Evolutionary conservation across 2,113 vertebrate genomes (phyloP).

Genomic region (Oostethus manadensis): DNA sequence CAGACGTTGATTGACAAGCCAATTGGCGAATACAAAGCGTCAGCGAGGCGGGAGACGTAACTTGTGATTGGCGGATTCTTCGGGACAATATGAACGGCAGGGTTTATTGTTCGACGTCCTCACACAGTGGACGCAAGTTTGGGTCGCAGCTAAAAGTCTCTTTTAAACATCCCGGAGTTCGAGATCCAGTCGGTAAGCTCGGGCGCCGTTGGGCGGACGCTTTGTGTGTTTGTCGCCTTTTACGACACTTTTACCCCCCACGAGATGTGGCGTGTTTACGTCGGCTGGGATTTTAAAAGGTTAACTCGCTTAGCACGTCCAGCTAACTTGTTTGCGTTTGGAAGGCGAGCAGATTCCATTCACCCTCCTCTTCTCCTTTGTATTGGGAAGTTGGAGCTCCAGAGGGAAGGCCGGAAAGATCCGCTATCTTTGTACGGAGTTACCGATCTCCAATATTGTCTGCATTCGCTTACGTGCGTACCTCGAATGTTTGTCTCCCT

Average conservation of each 20-base stretch:
- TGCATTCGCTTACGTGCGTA: no score
- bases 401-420: neutral
- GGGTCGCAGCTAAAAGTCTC: slow-evolving; percentile 3
- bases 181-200: neutral
- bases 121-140: slow-evolving; percentile 34
- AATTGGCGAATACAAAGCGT: slow-evolving; percentile 5
- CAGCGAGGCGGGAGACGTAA: neutral
- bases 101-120: slow-evolving; percentile 48
- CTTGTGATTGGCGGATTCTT: slow-evolving; percentile 39
- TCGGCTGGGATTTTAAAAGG: slow-evolving; percentile 54
- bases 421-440: slow-evolving; percentile 10
- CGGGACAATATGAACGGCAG: slow-evolving; percentile 38
- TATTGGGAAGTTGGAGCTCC: neutral
- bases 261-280: neutral
- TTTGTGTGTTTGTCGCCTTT: neutral
- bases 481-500: no score
- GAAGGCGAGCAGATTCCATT: neutral
- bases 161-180: neutral
- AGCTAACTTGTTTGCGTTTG: slow-evolving; percentile 28
- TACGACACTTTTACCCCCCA: neutral
- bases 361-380: neutral
- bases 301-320: slow-evolving; percentile 19
- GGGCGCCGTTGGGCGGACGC: neutral
- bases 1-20: neutral
- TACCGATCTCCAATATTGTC: no score